Evolutionary conservation across 2,888 invertebrate genomes (phyloP).

Genomic region (Sinodicranocentrus sp.): DNA sequence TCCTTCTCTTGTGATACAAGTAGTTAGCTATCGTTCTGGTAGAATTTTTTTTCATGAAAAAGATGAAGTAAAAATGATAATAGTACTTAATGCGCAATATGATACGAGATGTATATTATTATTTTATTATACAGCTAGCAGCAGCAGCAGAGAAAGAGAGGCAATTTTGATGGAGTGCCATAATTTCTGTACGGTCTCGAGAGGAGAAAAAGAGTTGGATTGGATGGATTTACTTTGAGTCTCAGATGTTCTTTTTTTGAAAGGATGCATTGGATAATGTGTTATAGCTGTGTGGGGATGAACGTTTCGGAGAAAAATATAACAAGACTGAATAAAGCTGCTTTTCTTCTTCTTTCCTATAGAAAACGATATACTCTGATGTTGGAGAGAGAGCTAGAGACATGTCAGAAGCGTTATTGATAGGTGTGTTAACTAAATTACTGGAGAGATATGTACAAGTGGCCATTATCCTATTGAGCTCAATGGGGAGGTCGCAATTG

Average conservation of each 20-base stretch:
- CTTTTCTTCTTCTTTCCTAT: too few relatives aligned
- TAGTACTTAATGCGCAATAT: slow-evolving; percentile 28
- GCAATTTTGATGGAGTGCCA: slow-evolving; percentile 48
- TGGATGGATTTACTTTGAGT: slow-evolving; percentile 42
- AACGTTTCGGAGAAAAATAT: too few relatives aligned
- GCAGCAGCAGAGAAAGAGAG: background rate
- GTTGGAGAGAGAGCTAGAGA: background rate
- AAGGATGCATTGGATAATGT: slow-evolving; percentile 61
- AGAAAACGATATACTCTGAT: too few relatives aligned
- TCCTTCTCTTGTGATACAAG: slow-evolving; percentile 6
- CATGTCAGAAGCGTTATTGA: slow-evolving; percentile 1
- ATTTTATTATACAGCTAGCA: background rate
- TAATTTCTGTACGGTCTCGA: slow-evolving; percentile 27
- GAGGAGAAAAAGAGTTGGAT: slow-evolving; percentile 39
- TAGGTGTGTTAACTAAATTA: background rate
- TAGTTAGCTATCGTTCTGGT: too few relatives aligned
- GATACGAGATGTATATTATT: too few relatives aligned
- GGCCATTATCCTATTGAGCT: slow-evolving; percentile 2
- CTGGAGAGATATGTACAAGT: background rate
- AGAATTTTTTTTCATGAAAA: slow-evolving; percentile 26
- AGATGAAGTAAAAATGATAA: slow-evolving; percentile 46
- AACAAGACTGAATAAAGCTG: too few relatives aligned
- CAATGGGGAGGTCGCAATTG: background rate
- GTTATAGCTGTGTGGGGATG: background rate
- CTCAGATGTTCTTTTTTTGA: slow-evolving; percentile 29